Evolutionary conservation across 2,888 invertebrate species (phyloP).

Genomic region (Cephus runcator): DNA sequence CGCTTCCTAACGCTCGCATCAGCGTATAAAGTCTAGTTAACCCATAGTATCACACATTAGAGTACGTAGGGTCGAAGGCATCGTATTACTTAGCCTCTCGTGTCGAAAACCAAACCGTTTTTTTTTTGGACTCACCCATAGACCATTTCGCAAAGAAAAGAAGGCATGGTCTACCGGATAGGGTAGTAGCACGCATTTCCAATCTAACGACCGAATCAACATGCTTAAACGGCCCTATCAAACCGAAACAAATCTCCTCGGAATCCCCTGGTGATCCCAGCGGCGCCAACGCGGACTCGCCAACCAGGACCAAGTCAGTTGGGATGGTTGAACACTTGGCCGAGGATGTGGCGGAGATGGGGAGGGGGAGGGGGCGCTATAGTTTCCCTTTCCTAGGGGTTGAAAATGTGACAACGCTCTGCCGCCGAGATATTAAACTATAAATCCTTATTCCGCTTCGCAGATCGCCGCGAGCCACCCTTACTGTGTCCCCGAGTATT

Average conservation of each 20-base stretch:
- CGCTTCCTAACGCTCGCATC: constrained; percentile 24
- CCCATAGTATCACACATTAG: not conserved
- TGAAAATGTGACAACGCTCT: constrained; percentile 53
- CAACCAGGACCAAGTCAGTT: not conserved
- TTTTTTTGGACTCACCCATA: constrained; percentile 4
- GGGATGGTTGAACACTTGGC: not conserved
- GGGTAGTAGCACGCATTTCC: constrained; percentile 29
- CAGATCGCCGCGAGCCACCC: constrained; percentile 47
- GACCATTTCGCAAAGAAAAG: not conserved
- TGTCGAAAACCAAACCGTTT: not conserved
- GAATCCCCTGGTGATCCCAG: constrained; percentile 36
- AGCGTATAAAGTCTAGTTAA: not conserved
- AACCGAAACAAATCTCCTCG: constrained; percentile 59
- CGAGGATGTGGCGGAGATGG: not conserved
- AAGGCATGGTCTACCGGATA: not conserved
- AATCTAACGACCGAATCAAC: constrained; percentile 61
- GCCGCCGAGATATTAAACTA: constrained; percentile 65
- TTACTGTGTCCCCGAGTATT: constrained; percentile 2
- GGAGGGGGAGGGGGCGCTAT: not conserved
- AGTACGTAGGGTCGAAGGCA: not conserved
- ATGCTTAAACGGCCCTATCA: constrained; percentile 59
- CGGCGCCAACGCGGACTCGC: not conserved
- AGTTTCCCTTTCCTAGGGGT: constrained; percentile 42
- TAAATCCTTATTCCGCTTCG: constrained; percentile 64
- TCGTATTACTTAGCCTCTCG: not conserved